Conservation (phyloP, 1,140 invertebrate species). For the Papilio xuthus region DNA sequence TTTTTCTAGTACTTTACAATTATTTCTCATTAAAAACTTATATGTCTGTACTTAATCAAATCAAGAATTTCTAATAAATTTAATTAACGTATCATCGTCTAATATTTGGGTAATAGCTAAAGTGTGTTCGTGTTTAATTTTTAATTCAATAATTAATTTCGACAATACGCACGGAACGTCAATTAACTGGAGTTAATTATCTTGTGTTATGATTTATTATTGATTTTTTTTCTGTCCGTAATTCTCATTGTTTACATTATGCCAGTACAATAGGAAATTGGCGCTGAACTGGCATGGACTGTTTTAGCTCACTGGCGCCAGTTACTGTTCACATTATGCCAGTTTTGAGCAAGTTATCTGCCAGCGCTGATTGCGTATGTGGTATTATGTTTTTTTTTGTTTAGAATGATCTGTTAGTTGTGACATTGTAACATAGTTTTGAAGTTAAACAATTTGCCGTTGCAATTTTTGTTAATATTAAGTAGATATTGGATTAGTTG, state of each 20-base stretch:
- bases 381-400: too few relatives aligned
- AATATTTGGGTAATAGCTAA: neutral
- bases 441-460: constrained; percentile 44
- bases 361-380: too few relatives aligned
- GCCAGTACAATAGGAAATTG: too few relatives aligned
- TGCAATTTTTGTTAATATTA: constrained; percentile 49
- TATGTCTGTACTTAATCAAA: neutral
- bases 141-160: neutral
- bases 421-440: constrained; percentile 42
- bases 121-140: neutral
- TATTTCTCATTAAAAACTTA: neutral
- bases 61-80: neutral
- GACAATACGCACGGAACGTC: constrained; percentile 17
- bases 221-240: neutral
- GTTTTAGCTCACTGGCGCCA: too few relatives aligned
- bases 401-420: neutral
- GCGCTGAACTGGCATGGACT: too few relatives aligned
- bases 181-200: constrained; percentile 36
- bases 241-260: neutral
- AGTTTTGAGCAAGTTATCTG: too few relatives aligned
- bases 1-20: neutral
- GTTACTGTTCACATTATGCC: too few relatives aligned
- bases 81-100: neutral
- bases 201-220: constrained; percentile 16
- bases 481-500: constrained; percentile 41